Conservation (phyloP, 1,140 invertebrate genomes). For the Hylaeus anthracinus region DNA sequence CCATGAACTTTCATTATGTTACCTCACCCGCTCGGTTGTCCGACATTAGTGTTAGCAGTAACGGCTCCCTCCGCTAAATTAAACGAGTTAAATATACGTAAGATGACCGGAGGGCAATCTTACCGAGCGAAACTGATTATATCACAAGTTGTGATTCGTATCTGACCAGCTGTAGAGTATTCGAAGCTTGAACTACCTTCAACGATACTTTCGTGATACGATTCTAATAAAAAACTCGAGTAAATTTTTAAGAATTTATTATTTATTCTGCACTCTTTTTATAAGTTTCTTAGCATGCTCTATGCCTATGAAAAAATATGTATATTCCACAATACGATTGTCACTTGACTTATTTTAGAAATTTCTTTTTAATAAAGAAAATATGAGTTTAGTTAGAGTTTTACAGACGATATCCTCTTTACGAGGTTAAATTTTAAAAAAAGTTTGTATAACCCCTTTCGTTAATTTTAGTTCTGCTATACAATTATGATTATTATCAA, state of each 20-base stretch:
- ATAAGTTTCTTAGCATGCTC: no score
- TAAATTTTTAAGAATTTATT: neutral
- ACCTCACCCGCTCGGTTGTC: constrained; percentile 69
- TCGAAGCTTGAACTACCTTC: neutral
- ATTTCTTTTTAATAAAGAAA: no score
- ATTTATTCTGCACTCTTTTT: no score
- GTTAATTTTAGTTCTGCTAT: no score
- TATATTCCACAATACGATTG: no score
- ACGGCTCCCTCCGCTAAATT: constrained; percentile 76
- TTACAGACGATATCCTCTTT: no score
- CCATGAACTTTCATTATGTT: constrained; percentile 80
- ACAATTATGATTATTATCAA: no score
- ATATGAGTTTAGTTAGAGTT: no score
- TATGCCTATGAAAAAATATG: no score
- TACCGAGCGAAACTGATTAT: constrained; percentile 65
- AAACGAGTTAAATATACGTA: constrained; percentile 74
- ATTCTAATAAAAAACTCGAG: neutral
- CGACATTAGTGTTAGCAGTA: constrained; percentile 75
- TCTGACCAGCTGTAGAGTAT: constrained; percentile 16
- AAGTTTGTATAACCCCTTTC: no score
- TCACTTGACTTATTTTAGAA: no score
- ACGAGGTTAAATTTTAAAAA: no score
- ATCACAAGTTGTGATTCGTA: constrained; percentile 62
- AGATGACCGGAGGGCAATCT: constrained; percentile 70
- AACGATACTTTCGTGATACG: neutral